Conservation (phyloP, 2,797 vertebrate species). For the Sebastes trivittatus region DNA sequence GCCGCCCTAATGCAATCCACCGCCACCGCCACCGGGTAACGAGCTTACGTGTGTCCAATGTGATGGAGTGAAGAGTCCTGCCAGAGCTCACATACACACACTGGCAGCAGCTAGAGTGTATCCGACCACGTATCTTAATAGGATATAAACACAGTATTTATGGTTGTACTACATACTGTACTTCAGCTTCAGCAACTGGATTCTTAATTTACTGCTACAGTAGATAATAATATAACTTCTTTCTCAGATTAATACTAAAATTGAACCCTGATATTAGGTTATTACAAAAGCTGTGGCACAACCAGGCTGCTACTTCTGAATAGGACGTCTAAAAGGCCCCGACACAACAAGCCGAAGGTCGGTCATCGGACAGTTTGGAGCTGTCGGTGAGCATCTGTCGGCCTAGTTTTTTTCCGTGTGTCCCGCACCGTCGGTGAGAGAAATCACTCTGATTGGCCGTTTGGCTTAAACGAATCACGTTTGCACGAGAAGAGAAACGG, state of each 20-base stretch:
- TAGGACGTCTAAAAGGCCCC: too few relatives aligned
- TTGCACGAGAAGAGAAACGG: too few relatives aligned
- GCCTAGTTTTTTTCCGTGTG: too few relatives aligned
- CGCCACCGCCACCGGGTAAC: constrained; percentile 34
- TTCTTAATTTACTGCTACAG: neutral
- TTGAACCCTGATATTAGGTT: neutral
- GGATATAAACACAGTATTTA: constrained; percentile 10
- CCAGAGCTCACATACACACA: neutral
- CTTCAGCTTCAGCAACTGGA: neutral
- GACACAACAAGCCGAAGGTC: too few relatives aligned
- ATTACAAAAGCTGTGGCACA: neutral
- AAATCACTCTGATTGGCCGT: too few relatives aligned
- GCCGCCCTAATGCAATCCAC: neutral
- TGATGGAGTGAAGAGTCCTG: neutral
- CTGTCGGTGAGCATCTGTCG: too few relatives aligned
- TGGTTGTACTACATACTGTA: too few relatives aligned
- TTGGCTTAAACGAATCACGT: too few relatives aligned
- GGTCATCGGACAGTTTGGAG: too few relatives aligned
- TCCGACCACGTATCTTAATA: neutral
- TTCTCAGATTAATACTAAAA: neutral
- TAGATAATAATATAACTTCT: neutral
- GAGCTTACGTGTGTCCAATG: constrained; percentile 35
- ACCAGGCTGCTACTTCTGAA: too few relatives aligned
- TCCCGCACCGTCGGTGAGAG: too few relatives aligned
- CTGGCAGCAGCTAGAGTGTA: neutral